These are phyloP conservation scores for Colistium nudipinnis DNA, from an alignment of 2,113 vertebrate species.

Conservation along the genomic window DNA sequence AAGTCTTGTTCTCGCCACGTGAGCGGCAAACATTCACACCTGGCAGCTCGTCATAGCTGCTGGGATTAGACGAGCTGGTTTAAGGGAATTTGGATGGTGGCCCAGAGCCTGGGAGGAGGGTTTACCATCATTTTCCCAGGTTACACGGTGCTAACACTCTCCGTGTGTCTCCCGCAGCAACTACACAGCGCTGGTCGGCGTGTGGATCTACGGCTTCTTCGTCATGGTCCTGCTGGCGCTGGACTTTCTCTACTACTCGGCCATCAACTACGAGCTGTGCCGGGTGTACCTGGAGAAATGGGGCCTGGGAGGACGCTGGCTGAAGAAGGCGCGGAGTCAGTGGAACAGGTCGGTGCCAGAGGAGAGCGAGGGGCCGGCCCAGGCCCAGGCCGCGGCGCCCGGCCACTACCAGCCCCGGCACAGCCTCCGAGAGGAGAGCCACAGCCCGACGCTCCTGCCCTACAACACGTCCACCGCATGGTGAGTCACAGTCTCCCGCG, in stretches of 20 bases:
- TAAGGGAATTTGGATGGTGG: constrained; percentile 25
- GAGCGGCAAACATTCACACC: constrained; percentile 49
- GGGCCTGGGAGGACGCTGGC: constrained; percentile 94
- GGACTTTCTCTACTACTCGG: constrained; percentile 97
- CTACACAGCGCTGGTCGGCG: constrained; percentile 94
- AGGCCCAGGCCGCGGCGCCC: constrained; percentile 69
- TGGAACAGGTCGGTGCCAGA: constrained; percentile 86
- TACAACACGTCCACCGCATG: constrained; percentile 94
- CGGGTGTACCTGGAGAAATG: constrained; percentile 94
- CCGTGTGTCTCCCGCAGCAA: constrained; percentile 83
- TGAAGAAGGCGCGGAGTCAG: constrained; percentile 88
- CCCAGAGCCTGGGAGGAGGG: constrained; percentile 29
- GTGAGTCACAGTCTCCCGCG: constrained; percentile 78
- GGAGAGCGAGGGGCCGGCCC: constrained; percentile 76
- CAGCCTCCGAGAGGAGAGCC: constrained; percentile 85
- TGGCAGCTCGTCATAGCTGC: constrained; percentile 35
- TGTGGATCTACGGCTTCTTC: constrained; percentile 99
- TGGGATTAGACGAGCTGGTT: constrained; percentile 10
- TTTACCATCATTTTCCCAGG: constrained; percentile 41
- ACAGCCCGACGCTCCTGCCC: constrained; percentile 87
- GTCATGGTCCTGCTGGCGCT: constrained; percentile 92
- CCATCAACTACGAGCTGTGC: constrained; percentile 97
- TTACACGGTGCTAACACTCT: constrained; percentile 29
- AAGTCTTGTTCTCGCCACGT: constrained; percentile 34
- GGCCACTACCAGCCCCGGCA: constrained; percentile 84